phyloP scores from a whole-genome alignment of 2,797 vertebrate species.

The Tiaroga cobitis region DNA sequence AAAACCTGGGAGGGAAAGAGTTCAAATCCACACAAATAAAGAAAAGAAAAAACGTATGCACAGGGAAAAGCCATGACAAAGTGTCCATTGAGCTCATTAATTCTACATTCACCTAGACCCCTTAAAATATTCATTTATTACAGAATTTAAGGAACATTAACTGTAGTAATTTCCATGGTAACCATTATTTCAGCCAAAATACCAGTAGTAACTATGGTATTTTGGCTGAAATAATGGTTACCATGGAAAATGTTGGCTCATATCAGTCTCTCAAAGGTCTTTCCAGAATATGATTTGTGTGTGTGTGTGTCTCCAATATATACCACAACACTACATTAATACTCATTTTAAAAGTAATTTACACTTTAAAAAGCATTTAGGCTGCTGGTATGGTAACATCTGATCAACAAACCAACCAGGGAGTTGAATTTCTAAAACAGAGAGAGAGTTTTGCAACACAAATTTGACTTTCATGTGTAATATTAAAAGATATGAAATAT shows the following conservation, averaged over 20 bases:
- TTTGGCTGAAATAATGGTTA: conserved; percentile 6
- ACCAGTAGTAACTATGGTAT: neutral
- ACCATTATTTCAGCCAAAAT: too few species aligned
- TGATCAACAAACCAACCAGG: neutral
- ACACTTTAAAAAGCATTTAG: conserved; percentile 9
- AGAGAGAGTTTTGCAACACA: conserved; percentile 14
- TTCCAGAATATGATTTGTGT: conserved; percentile 3
- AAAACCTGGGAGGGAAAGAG: too few species aligned
- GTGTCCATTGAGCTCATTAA: too few species aligned
- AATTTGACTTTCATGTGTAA: conserved; percentile 19
- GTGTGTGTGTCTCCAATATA: neutral
- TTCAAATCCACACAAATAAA: too few species aligned
- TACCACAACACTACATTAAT: neutral
- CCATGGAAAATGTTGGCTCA: conserved; percentile 17
- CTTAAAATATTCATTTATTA: neutral
- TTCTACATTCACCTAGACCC: too few species aligned
- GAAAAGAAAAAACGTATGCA: too few species aligned
- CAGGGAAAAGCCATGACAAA: too few species aligned
- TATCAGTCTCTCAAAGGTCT: neutral
- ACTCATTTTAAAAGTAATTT: neutral
- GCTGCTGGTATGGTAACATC: neutral
- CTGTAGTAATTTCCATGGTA: neutral
- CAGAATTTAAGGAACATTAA: conserved; percentile 4
- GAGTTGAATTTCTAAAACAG: conserved; percentile 12
- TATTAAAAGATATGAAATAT: conserved; percentile 21